Base-by-base conservation (phyloP, 2,797 vertebrate species). In the Euphonia xanthogaster region DNA sequence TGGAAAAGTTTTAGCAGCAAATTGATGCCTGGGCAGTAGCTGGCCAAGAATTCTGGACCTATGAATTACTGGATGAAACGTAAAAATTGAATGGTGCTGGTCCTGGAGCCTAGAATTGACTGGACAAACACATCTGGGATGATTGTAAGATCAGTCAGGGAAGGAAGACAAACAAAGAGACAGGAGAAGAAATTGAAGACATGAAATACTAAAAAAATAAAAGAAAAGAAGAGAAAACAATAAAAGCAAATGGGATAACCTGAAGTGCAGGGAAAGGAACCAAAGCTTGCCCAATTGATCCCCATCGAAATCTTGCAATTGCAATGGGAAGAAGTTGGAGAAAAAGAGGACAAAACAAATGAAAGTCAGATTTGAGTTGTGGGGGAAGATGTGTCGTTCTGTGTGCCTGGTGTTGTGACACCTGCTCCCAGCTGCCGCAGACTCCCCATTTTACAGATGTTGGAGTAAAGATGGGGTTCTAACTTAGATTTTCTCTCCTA, bases 261-360 rank as follows among this genome's bases (percentile, higher is more conserved):
- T 20, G 10, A 72, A 72, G 8, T 63, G 15, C 16, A 47, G 30
- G 10, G 20, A 54, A 47, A 54, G 21, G 7, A 17, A 73, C 8
- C 0, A 0, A 55, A 40, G 6, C 8, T 47, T 39, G 24, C 10
- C 13, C 28, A 16, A 14, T 5, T 72, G 50, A 54, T 33, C 21
- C 30, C 33, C 33, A 72, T 5, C n/a, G 24, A 57, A 77, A 17
- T 37, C 21, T 54, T 45, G 6, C 2, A 1, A 21, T 45, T 37
- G 33, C 16, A 55, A 7, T 47, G 13, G 42, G 24, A 63, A 40
- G 35, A 53, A 86, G 13, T 27, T 78, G 35, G 21, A 90, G 79
- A 57, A 66, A 90, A 82, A 73, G 28, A 74, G 3, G 10, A 58
- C 10, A 74, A 74, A 83, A 50, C 11, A 77, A 80, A 57, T 33